Evolutionary conservation across 2,113 vertebrate genomes (phyloP).

Genomic region (Thunnus maccoyii): DNA sequence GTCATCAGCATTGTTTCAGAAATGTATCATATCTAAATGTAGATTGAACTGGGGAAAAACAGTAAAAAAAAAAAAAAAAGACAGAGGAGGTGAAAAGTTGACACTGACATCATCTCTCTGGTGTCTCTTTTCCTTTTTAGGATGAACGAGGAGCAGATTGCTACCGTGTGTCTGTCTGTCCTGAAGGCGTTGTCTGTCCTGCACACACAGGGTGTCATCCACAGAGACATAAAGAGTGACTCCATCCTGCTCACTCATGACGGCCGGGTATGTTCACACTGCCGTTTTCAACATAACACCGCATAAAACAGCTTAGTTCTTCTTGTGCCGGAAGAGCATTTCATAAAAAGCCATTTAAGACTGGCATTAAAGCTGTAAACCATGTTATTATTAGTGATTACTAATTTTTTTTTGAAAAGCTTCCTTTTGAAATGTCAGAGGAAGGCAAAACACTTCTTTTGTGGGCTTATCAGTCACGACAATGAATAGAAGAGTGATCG

Average conservation of each 20-base stretch:
- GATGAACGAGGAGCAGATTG: slow-evolving; percentile 98
- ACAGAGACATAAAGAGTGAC: slow-evolving; percentile 98
- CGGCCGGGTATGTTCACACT: slow-evolving; percentile 84
- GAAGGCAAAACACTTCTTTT: background rate
- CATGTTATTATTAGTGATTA: background rate
- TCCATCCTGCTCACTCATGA: slow-evolving; percentile 97
- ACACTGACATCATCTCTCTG: background rate
- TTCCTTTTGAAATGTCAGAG: background rate
- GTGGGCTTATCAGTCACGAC: background rate
- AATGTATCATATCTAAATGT: too few species aligned
- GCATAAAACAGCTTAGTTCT: too few species aligned
- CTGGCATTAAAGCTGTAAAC: background rate
- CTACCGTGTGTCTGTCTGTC: slow-evolving; percentile 93
- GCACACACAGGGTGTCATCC: slow-evolving; percentile 95
- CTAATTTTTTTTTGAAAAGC: too few species aligned
- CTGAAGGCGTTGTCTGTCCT: slow-evolving; percentile 93
- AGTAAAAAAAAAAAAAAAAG: background rate
- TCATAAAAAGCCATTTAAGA: background rate
- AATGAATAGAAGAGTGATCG: background rate
- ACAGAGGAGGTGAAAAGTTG: background rate
- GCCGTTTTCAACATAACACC: background rate
- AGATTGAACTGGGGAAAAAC: too few species aligned
- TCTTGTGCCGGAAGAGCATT: background rate
- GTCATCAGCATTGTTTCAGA: background rate
- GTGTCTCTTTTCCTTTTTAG: slow-evolving; percentile 68